Percentiles rank a stretch among this genome's conserved stretches.
These are phyloP conservation scores for Labeo calbasu DNA, from an alignment of 2,797 vertebrate genomes.

Conservation along the genomic window DNA sequence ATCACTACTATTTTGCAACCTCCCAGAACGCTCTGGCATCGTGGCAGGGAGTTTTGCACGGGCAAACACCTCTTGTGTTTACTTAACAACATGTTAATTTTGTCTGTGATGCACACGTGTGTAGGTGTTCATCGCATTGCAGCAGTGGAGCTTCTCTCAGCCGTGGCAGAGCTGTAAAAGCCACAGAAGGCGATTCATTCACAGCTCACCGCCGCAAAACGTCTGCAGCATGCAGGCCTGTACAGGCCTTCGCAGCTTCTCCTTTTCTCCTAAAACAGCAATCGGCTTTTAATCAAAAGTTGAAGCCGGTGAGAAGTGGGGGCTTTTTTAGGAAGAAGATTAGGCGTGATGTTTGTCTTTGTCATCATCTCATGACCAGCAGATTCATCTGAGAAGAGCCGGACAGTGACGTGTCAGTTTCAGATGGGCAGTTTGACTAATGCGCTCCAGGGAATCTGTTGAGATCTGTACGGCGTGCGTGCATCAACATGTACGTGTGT, in stretches of 20 bases:
- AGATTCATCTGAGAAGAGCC: neutral
- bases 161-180: neutral
- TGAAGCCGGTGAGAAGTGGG: neutral
- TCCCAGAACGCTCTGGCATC: neutral
- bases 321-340: neutral
- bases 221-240: neutral
- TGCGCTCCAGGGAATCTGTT: neutral
- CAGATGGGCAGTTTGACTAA: conserved; percentile 2
- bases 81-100: neutral
- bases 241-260: neutral
- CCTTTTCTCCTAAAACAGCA: neutral
- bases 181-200: neutral
- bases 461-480: neutral
- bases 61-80: neutral
- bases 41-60: neutral
- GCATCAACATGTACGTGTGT: neutral
- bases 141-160: neutral
- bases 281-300: neutral
- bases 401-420: neutral
- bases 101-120: neutral
- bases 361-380: neutral
- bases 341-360: neutral
- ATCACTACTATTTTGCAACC: neutral
- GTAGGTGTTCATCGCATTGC: too few species aligned
- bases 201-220: neutral